Evolutionary conservation across 2,797 vertebrate genomes (phyloP), one percentile per base, ranked within the genome.

Genomic region (Sebastes steindachneri): DNA sequence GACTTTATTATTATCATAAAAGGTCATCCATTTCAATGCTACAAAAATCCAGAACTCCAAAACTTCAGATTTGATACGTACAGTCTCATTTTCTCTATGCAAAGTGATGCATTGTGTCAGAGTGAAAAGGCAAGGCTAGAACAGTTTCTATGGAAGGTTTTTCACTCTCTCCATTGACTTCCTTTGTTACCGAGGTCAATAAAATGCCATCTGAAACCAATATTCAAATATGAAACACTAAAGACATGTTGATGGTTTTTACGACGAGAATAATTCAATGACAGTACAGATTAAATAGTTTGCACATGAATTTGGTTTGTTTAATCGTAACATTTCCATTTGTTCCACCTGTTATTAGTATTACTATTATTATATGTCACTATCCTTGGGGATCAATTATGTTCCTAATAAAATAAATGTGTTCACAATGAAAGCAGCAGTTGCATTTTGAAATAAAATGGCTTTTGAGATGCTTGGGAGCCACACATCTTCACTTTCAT

Each of bases 181-280:
- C 37, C 5, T 17, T 26, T 6, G 9, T 35, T 5, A 58, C n/a
- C 48, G 3, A 57, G 7, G 9, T 35, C 5, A 31, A 55, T 26
- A 53, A 33, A 59, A n/a, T 33, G 21, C 15, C 14, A 51, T 35
- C 10, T 48, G 3, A 67, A n/a, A 19, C 26, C 9, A 23, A 15
- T 6, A 41, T 41, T 8, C 14, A 25, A n/a, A 51, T 11, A 53
- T 26, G 3, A n/a, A 14, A 2, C 64, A 33, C 3, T 19, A 23
- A 58, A 33, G 53, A 14, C 17, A 4, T 2, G n/a, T 31, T 54
- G n/a, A 54, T 4, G 0, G 51, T 23, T 45, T 17, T 45, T 45
- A 45, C 6, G 0, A 7, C 0, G 15, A 45, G 14, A 45, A 45
- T 15, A 45, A 45, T 0, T 45, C 7, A 19, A 48, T 48, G 45